A percentile compares a stretch with the other conserved stretches of the same genome.
These are phyloP conservation scores for Microplitis deprimator DNA, from an alignment of 2,888 invertebrate species.

Conservation along the genomic window DNA sequence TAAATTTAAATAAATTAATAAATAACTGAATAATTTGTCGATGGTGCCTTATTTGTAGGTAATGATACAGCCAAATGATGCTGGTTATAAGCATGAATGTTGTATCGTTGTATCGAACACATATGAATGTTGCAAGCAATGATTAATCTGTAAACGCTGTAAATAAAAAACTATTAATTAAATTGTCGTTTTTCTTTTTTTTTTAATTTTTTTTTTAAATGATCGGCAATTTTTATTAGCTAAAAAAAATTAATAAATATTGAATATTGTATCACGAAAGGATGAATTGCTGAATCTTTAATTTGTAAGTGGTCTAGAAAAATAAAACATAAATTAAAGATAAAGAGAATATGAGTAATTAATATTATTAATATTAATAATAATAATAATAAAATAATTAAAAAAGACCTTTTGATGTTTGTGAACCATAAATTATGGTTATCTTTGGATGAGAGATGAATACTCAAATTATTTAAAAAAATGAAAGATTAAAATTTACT, in stretches of 20 bases:
- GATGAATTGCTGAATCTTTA: slow-evolving; percentile 46
- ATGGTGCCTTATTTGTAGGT: slow-evolving; percentile 71
- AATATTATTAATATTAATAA: neutral
- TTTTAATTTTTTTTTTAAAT: neutral
- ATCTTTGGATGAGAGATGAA: slow-evolving; percentile 58
- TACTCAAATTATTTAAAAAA: slow-evolving; percentile 59
- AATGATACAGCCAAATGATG: slow-evolving; percentile 57
- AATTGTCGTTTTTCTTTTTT: slow-evolving; percentile 10
- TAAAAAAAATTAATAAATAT: slow-evolving; percentile 2
- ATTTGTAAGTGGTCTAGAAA: slow-evolving; percentile 8
- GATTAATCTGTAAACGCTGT: slow-evolving; percentile 62
- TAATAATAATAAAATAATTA: neutral
- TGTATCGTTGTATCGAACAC: slow-evolving; percentile 55
- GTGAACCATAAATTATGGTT: slow-evolving; percentile 31
- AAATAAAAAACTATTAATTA: slow-evolving; percentile 53
- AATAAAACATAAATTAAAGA: slow-evolving; percentile 19
- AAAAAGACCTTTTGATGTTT: slow-evolving; percentile 49
- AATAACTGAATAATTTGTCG: slow-evolving; percentile 68
- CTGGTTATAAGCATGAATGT: slow-evolving; percentile 53
- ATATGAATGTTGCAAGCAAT: slow-evolving; percentile 57
- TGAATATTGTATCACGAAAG: slow-evolving; percentile 45
- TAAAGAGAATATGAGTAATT: neutral
- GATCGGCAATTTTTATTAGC: slow-evolving; percentile 8
- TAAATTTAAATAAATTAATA: slow-evolving; percentile 44
- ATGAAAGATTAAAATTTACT: slow-evolving; percentile 61